A percentile compares a stretch with the other conserved stretches of the same genome.
These are phyloP conservation scores for Drosophila prolongata DNA, from an alignment of 2,888 invertebrate species.

Conservation along the genomic window DNA sequence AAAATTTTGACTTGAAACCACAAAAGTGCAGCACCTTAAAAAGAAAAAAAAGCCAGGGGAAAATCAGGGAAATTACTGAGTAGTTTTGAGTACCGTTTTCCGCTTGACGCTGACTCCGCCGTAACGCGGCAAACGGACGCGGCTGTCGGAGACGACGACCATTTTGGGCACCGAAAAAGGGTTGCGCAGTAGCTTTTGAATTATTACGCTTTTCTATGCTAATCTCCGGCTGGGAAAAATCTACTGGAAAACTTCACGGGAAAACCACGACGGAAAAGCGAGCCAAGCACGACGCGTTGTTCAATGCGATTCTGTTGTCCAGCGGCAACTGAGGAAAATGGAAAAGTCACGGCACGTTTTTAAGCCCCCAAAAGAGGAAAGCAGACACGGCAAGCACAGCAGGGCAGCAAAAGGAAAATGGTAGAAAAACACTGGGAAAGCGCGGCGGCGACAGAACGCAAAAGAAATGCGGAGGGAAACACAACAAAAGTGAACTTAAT, in stretches of 20 bases:
- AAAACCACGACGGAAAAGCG: constrained; percentile 5
- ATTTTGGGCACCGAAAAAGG: constrained; percentile 67
- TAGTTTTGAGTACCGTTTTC: constrained; percentile 77
- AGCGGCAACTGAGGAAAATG: constrained; percentile 66
- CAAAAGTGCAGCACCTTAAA: constrained; percentile 24
- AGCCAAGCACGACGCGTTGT: constrained; percentile 14
- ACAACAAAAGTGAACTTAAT: constrained; percentile 33
- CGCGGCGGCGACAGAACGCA: neutral
- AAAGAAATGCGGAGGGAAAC: constrained; percentile 16
- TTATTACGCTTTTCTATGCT: constrained; percentile 48
- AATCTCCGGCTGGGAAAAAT: constrained; percentile 25
- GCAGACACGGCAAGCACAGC: neutral
- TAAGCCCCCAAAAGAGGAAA: constrained; percentile 33
- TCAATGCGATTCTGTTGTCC: constrained; percentile 58
- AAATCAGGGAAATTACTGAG: constrained; percentile 1
- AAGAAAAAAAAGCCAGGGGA: neutral
- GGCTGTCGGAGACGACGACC: constrained; percentile 83
- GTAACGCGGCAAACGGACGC: constrained; percentile 80
- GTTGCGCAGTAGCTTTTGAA: constrained; percentile 67
- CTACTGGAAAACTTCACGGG: constrained; percentile 2
- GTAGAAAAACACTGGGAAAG: constrained; percentile 13
- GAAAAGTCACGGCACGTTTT: constrained; percentile 54
- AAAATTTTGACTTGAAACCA: constrained; percentile 27
- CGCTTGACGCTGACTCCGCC: constrained; percentile 78
- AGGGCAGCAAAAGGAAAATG: constrained; percentile 28